Percentiles rank a stretch among this genome's conserved stretches.
Conservation (phyloP, 37 sponge, comb jelly and placozoan genomes). For the Cladorhizidae sp. region DNA sequence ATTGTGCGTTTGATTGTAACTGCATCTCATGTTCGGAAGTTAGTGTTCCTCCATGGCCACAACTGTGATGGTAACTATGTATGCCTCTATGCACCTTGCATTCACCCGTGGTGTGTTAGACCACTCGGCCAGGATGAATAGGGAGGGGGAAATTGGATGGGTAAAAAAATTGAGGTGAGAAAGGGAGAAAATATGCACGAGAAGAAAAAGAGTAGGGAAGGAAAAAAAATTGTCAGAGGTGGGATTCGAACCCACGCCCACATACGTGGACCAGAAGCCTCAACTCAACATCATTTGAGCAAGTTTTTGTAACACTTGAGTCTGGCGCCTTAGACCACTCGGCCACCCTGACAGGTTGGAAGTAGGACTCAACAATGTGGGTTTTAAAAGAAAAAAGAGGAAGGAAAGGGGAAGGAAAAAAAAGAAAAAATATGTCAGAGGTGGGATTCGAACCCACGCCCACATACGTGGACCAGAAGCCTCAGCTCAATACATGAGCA, state of each 20-base stretch:
- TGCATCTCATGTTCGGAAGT: conserved; percentile 53
- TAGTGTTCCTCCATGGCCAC: conserved; percentile 99
- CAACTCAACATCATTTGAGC: no score
- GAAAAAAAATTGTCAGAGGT: no score
- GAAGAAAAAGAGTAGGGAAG: no score
- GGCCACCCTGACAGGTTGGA: conserved; percentile 99
- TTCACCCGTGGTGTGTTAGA: no score
- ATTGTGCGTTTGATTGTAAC: no score
- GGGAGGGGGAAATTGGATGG: background rate
- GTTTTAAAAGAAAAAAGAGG: conserved; percentile 15
- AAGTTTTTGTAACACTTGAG: conserved; percentile 91
- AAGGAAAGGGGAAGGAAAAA: conserved; percentile 11
- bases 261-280: conserved; percentile 99
- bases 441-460: conserved; percentile 99
- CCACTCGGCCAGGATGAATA: no score
- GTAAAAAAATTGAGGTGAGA: background rate
- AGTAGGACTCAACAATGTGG: no score
- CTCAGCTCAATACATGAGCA: conserved; percentile 65
- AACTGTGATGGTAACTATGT: conserved; percentile 81
- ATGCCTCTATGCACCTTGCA: conserved; percentile 87
- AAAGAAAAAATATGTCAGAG: conserved; percentile 93
- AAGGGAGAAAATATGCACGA: no score
- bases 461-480: conserved; percentile 99
- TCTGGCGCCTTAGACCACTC: conserved; percentile 99
- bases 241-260: no score